These are phyloP conservation scores for Netelia inedita DNA, from an alignment of 2,888 invertebrate species.

Conservation along the genomic window DNA sequence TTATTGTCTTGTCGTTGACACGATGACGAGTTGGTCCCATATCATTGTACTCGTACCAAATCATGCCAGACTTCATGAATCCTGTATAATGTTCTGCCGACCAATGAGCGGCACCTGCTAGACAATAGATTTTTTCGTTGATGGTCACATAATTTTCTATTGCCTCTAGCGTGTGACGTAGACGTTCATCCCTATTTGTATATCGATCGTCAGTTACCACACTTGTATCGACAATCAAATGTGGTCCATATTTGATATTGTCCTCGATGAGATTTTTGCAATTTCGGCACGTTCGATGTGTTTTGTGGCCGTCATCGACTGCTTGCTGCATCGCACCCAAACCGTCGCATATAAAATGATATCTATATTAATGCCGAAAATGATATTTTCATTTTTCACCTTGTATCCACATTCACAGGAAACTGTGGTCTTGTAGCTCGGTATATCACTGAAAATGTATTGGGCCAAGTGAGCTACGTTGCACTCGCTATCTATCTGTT, in stretches of 20 bases:
- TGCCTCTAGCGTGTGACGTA: conserved; percentile 49
- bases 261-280: conserved; percentile 41
- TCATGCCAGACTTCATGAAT: conserved; percentile 37
- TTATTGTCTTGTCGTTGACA: conserved; percentile 28
- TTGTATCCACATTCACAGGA: conserved; percentile 46
- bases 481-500: conserved; percentile 52
- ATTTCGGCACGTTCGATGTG: conserved; percentile 44
- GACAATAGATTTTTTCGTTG: conserved; percentile 16
- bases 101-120: conserved; percentile 42
- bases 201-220: conserved; percentile 51
- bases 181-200: conserved; percentile 14
- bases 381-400: conserved; percentile 22
- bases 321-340: conserved; percentile 62
- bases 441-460: conserved; percentile 45
- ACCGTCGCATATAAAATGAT: too few species aligned
- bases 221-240: conserved; percentile 52
- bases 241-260: conserved; percentile 54
- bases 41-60: conserved; percentile 65
- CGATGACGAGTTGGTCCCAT: conserved; percentile 33
- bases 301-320: conserved; percentile 41
- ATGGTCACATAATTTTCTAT: conserved; percentile 37
- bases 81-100: conserved; percentile 41
- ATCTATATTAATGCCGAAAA: conserved; percentile 35
- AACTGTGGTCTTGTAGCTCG: conserved; percentile 30
- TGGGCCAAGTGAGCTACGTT: conserved; percentile 61